Conservation (phyloP, 92 coral and sea anemone genomes). For the Virgularia gustaviana region DNA sequence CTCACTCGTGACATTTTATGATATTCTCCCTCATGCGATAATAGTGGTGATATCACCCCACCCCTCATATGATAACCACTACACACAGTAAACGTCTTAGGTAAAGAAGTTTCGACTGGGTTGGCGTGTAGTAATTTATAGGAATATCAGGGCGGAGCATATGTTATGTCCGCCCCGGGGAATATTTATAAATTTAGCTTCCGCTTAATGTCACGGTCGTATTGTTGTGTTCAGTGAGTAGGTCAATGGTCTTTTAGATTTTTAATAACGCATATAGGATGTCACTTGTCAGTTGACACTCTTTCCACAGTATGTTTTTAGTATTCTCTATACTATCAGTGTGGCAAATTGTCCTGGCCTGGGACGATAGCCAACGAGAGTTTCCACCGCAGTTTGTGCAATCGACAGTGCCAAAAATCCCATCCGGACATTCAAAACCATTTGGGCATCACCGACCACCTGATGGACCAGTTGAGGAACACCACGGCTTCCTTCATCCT, state of each 20-base stretch:
- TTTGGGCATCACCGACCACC: constrained; percentile 79
- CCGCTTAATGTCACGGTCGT: no score
- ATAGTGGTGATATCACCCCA: no score
- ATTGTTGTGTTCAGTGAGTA: no score
- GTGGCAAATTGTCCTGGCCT: neutral
- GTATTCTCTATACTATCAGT: neutral
- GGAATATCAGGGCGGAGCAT: no score
- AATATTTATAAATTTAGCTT: no score
- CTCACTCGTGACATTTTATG: neutral
- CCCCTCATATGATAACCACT: no score
- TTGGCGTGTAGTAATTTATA: neutral
- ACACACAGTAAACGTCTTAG: neutral
- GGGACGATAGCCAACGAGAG: constrained; percentile 33
- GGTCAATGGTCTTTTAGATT: no score
- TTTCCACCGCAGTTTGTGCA: constrained; percentile 80
- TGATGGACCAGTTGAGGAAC: constrained; percentile 77
- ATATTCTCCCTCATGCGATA: no score
- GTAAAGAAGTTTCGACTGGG: neutral
- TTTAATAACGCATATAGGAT: no score
- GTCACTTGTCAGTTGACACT: no score
- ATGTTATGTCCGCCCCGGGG: no score
- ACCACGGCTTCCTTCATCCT: constrained; percentile 62
- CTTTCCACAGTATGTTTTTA: neutral
- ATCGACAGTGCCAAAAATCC: constrained; percentile 49
- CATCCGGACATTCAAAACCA: constrained; percentile 72